phyloP scores from a whole-genome alignment of 2,113 vertebrate genomes.

The Zingel zingel region DNA sequence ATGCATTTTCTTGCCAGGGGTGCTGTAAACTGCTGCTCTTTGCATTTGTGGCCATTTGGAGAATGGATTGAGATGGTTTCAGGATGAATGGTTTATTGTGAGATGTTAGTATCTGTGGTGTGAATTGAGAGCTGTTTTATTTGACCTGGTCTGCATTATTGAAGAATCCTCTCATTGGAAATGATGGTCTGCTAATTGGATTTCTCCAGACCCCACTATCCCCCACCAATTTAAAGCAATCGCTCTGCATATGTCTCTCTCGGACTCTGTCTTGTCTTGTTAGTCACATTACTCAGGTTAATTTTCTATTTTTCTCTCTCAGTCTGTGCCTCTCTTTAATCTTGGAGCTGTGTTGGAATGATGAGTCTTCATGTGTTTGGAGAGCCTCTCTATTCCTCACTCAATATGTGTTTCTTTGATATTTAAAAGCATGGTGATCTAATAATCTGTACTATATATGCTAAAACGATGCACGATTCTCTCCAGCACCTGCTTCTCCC shows the following conservation, averaged over 20 bases:
- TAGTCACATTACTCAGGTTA: slow-evolving; percentile 40
- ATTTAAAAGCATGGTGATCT: slow-evolving; percentile 28
- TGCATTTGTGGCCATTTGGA: slow-evolving; percentile 30
- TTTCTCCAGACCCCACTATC: slow-evolving; percentile 40
- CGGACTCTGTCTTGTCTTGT: slow-evolving; percentile 32
- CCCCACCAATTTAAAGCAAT: slow-evolving; percentile 28
- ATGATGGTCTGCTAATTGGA: slow-evolving; percentile 62
- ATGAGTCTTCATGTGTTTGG: slow-evolving; percentile 37
- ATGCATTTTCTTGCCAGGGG: not conserved
- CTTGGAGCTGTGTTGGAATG: slow-evolving; percentile 1
- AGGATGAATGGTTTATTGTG: slow-evolving; percentile 43
- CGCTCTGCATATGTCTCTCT: slow-evolving; percentile 20
- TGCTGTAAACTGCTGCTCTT: slow-evolving; percentile 33
- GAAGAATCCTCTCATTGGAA: slow-evolving; percentile 60
- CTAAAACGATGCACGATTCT: not conserved
- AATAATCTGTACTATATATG: not conserved
- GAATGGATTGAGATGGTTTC: slow-evolving; percentile 40
- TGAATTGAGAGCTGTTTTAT: slow-evolving; percentile 30
- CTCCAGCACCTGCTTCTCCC: not conserved
- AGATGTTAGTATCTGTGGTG: slow-evolving; percentile 28
- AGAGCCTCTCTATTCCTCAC: not conserved
- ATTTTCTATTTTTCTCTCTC: slow-evolving; percentile 26
- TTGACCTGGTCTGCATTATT: slow-evolving; percentile 58
- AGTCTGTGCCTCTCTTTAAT: slow-evolving; percentile 14
- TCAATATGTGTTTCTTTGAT: slow-evolving; percentile 25